Evolutionary conservation across 2,888 invertebrate genomes (phyloP), one percentile per base, ranked within the genome.

Genomic region (Galerucella calmariensis): DNA sequence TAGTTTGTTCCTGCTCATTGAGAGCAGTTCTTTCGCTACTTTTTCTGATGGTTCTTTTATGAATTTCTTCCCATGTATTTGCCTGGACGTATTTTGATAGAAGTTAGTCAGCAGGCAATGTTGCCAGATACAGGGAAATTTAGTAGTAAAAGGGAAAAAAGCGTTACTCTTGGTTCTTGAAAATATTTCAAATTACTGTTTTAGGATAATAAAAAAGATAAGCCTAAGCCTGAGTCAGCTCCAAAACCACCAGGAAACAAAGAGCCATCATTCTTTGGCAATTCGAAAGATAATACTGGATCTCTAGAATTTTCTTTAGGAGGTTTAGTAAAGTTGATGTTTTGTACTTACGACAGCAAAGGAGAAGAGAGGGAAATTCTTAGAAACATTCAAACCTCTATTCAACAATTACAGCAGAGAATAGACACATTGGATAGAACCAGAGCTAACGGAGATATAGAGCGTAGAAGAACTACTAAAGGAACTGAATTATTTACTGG

Each of bases 201-300:
- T 24, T 86, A 58, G 94, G 94, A 91, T 93, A 92, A 84, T 93
- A 66, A 69, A 16, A 48, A 73, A 65, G 63, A 16, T 6, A 41
- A 58, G 27, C 27, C 24, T 10, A 24, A 20, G 2, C 5, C 59
- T 27, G 20, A 14, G 6, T n/a, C 51, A 12, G 27, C 59, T 16
- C 59, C 69, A n/a, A 20, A 61, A 35, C 24, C 69, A 1, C 16
- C 35, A 56, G 20, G 67, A 59, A 74, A 59, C 44, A 69, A 66
- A 61, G 51, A 62, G 10, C 75, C 85, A 85, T 73, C 87, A 79
- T 76, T 87, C 80, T 81, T 85, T 83, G 76, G 85, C 78, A 75
- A 82, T 80, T 27, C 81, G 20, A 68, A 74, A 75, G 83, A 89
- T 68, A 88, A 88, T 44, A 87, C 88, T 74, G 91, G 90, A 0